Base-by-base conservation (phyloP, 2,797 vertebrate species). In the Emydoidea blandingii region DNA sequence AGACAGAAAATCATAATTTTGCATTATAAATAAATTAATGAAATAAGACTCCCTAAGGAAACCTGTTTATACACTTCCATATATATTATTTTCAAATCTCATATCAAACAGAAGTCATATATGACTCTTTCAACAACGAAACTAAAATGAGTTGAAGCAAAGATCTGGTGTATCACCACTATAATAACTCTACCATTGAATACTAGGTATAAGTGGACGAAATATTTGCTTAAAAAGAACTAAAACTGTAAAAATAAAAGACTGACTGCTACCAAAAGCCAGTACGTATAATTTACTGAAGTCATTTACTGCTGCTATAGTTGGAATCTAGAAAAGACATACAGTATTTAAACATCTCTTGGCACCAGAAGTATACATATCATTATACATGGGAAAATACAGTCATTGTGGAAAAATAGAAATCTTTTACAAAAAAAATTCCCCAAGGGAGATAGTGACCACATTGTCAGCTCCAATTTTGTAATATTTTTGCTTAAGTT, bases 351-450 rank as follows among this genome's bases (percentile, higher is more conserved):
- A 96, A 94, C 86, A 95, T 87, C 54, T 23, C 68, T 92, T 72
- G 37, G 79, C 83, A 91, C 12, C 23, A 94, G 6, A 47, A 29
- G 95, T 93, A 80, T 80, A 91, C 29, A 78, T 25, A 57, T 95
- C 25, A 47, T 50, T 53, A 91, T 89, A 94, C 68, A 37, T 84
- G 92, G 87, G 76, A 96, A 97, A 98, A 95, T 83, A 80, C 11
- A 90, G 25, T 84, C 80, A 84, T 76, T 86, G 25, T 72, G 88
- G 94, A 93, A 52, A 92, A 5, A 89, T 1, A 82, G 85, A 76
- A 7, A 0, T 0, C 0, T 34, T 83, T 92, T 68, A 25, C 85
- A 90, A 80, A 72, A 86, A 88, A 83, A 79, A 31, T 52, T 2
- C 79, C 52, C 44, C 83, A 44, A 57, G 86, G 87, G 81, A 95